These are phyloP conservation scores for Dyspetes luteomarginatus DNA, from an alignment of 2,888 invertebrate genomes.

Conservation along the genomic window DNA sequence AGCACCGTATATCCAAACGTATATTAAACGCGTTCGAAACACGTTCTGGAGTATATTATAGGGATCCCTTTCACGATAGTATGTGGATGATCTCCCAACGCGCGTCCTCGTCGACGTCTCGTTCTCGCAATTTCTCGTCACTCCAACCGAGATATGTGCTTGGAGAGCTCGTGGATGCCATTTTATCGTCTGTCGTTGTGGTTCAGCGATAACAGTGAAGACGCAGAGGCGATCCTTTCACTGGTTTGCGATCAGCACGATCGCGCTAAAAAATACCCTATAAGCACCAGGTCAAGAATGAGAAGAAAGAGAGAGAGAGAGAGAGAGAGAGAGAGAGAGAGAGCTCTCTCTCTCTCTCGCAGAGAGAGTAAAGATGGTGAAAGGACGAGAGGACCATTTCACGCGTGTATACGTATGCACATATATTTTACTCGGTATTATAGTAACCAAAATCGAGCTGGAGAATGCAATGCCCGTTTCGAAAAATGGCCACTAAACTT, in stretches of 20 bases:
- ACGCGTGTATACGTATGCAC: neutral
- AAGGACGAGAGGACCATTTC: slow-evolving; percentile 42
- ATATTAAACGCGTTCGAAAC: slow-evolving; percentile 49
- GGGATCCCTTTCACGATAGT: slow-evolving; percentile 39
- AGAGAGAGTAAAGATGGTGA: slow-evolving; percentile 14
- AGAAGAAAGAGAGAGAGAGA: neutral
- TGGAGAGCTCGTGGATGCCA: neutral
- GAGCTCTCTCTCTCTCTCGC: neutral
- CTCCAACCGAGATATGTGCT: neutral
- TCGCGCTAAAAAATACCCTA: neutral
- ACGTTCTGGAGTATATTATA: slow-evolving; percentile 54
- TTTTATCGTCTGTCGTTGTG: slow-evolving; percentile 46
- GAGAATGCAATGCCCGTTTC: slow-evolving; percentile 26
- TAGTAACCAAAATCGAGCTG: slow-evolving; percentile 7
- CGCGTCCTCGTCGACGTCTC: slow-evolving; percentile 52
- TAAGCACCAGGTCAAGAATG: neutral
- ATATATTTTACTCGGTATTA: slow-evolving; percentile 27
- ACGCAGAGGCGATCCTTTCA: slow-evolving; percentile 36
- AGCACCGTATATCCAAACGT: neutral
- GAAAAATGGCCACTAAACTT: slow-evolving; percentile 64
- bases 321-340: neutral
- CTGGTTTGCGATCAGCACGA: neutral
- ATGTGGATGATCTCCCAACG: slow-evolving; percentile 13
- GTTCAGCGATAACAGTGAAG: slow-evolving; percentile 33
- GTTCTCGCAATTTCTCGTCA: slow-evolving; percentile 61